Evolutionary conservation across 2,888 invertebrate genomes (phyloP).

Genomic region (Watsonalla binaria): DNA sequence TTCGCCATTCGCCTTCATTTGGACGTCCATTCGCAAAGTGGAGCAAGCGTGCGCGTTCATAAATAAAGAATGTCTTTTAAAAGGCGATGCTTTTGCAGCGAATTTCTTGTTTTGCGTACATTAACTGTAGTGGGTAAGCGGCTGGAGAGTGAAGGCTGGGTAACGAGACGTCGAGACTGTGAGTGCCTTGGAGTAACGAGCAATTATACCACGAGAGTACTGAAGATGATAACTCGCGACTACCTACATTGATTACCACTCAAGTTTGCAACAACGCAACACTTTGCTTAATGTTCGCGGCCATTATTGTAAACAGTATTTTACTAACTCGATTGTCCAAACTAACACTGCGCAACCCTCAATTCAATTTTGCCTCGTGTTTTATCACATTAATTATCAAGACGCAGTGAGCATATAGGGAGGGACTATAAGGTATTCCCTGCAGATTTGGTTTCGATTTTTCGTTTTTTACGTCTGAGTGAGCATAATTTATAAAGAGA

Average conservation of each 20-base stretch:
- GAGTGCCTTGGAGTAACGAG: background rate
- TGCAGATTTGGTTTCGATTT: too few relatives aligned
- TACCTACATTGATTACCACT: background rate
- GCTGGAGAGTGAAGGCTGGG: slow-evolving; percentile 1
- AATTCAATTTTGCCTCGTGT: too few relatives aligned
- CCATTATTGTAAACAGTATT: background rate
- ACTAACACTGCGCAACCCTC: too few relatives aligned
- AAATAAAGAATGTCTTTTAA: slow-evolving; percentile 55
- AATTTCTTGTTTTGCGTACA: slow-evolving; percentile 40
- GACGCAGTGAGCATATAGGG: too few relatives aligned
- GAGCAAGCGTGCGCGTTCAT: slow-evolving; percentile 47
- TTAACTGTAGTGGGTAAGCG: slow-evolving; percentile 25
- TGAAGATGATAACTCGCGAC: background rate
- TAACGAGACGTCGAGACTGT: background rate
- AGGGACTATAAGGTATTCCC: too few relatives aligned
- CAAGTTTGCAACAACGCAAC: too few relatives aligned
- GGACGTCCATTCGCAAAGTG: slow-evolving; percentile 49
- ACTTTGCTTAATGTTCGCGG: too few relatives aligned
- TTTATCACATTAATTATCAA: too few relatives aligned
- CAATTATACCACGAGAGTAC: background rate
- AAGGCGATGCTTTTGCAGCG: slow-evolving; percentile 35
- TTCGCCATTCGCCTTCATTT: slow-evolving; percentile 40
- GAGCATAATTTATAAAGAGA: too few relatives aligned
- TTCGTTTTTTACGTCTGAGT: too few relatives aligned
- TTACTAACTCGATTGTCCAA: too few relatives aligned